Conservation (phyloP, 1,140 invertebrate species). For the Mamestra configurata region DNA sequence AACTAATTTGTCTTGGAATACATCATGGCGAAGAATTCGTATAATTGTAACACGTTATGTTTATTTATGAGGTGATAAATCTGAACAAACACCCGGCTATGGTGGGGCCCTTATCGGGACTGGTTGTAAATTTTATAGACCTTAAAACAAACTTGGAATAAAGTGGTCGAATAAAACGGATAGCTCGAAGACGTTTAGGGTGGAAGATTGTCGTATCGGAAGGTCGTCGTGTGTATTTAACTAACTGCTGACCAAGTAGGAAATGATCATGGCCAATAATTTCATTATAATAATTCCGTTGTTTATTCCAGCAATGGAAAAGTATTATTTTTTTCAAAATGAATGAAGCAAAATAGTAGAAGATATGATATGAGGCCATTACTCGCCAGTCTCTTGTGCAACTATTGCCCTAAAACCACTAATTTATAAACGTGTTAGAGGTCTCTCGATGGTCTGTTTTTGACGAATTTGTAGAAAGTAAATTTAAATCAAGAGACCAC, state of each 20-base stretch:
- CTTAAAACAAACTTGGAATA: constrained; percentile 70
- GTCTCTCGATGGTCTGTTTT: no score
- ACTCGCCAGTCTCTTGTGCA: no score
- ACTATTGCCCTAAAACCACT: no score
- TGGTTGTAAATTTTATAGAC: constrained; percentile 73
- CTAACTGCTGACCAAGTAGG: no score
- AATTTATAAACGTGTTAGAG: no score
- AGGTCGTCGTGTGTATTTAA: background rate
- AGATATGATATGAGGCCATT: no score
- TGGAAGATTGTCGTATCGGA: constrained; percentile 24
- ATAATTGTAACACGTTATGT: constrained; percentile 63
- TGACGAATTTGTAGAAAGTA: no score
- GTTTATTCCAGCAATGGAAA: no score
- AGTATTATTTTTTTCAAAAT: no score
- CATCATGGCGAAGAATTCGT: constrained; percentile 21
- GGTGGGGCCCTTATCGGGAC: constrained; percentile 63
- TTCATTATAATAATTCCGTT: no score
- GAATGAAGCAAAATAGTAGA: no score
- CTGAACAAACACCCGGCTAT: constrained; percentile 63
- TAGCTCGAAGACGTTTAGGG: constrained; percentile 6
- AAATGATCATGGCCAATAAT: background rate
- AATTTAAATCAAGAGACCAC: no score
- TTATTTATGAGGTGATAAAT: constrained; percentile 74
- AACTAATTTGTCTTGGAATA: constrained; percentile 44
- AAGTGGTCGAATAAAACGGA: constrained; percentile 63